Base-by-base conservation (phyloP, 1,140 invertebrate species). In the Mycetomoellerius zeteki region DNA sequence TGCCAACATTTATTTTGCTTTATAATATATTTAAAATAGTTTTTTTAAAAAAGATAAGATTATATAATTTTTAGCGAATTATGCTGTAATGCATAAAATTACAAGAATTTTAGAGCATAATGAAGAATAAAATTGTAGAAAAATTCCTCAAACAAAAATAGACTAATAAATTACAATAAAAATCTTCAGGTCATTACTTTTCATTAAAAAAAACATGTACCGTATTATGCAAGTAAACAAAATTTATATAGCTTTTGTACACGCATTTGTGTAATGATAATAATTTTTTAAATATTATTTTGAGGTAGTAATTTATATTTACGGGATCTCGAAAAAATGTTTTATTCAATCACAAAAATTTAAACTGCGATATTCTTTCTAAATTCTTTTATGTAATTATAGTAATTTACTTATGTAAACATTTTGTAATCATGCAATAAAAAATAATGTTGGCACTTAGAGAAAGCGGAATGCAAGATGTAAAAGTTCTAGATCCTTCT, bases 341-440 rank as follows among this genome's bases (percentile, higher is more conserved):
- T 84, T n/a, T 2, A 73, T 73, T 24, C 14, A 43, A 73, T 73
- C 16, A 73, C 60, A 7, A 72, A 82, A 80, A 14, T 37, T 56
- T 56, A 56, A 30, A 60, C 19, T 6, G 27, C 37, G 4, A 72
- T 82, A 82, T 47, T 60, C 6, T 82, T 58, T 82, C 21, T 72
- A 47, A 14, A 60, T 60, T 47, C 3, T 82, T 60, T 60, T 27
- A 24, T 7, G 47, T 58, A 81, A 71, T 47, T 21, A 7, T 69
- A 86, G 75, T 37, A 85, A 65, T 87, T 73, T 85, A 87, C 58
- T 87, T 65, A 75, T 90, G 52, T 62, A 89, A 4, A 85, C n/a
- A 69, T 62, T 86, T 77, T 81, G 86, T 86, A 90, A 85, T 84
- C 89, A 91, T 91, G 90, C 90, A 91, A 76, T 86, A 86, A 91